Evolutionary conservation across 2,113 vertebrate species (phyloP).

Genomic region (Acrocephalus kingi): DNA sequence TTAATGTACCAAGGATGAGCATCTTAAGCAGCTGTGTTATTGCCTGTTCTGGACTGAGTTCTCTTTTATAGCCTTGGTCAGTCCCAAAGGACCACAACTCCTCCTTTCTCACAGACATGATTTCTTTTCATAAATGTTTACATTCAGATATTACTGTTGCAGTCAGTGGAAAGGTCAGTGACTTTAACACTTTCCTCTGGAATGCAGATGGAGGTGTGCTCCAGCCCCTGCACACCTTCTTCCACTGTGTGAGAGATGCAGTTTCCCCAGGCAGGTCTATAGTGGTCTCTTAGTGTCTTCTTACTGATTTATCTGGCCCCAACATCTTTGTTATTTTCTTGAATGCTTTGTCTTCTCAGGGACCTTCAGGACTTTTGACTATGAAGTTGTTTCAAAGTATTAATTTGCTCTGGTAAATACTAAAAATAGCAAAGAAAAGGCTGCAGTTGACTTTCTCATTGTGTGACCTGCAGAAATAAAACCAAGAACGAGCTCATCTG

Average conservation of each 20-base stretch:
- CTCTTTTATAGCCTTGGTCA: not conserved
- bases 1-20: accelerated
- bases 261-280: not conserved
- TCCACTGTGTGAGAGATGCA: not conserved
- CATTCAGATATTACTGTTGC: not conserved
- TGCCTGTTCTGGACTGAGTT: not conserved
- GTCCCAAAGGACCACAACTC: not conserved
- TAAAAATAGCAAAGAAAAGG: not conserved
- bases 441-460: not conserved
- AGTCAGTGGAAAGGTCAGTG: not conserved
- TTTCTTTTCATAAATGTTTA: not conserved
- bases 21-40: not conserved
- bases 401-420: not conserved
- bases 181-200: not conserved
- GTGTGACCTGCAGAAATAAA: not conserved
- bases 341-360: not conserved
- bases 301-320: not conserved
- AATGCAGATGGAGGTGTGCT: not conserved
- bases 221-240: not conserved
- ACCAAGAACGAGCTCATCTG: not conserved
- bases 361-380: not conserved
- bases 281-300: not conserved
- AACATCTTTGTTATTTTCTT: not conserved
- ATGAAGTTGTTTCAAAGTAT: not conserved
- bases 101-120: not conserved